A percentile compares a stretch with the other conserved stretches of the same genome.
These are phyloP conservation scores for Pogonognathellus flavescens DNA, from an alignment of 1,140 invertebrate species.

Conservation along the genomic window DNA sequence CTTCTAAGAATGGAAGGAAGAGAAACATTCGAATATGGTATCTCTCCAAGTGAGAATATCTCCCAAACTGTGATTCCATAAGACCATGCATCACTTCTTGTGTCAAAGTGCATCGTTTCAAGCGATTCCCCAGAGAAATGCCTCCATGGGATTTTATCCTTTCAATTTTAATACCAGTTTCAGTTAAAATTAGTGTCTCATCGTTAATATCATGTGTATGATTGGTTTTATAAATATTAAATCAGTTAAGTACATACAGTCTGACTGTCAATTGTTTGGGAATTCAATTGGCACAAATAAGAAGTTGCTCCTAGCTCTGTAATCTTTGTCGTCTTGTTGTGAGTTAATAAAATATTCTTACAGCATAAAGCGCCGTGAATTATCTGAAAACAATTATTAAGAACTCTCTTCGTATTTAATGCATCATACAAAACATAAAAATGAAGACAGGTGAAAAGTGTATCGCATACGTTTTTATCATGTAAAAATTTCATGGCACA, in stretches of 20 bases:
- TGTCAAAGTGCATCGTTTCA: constrained; percentile 75
- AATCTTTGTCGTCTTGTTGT: constrained; percentile 38
- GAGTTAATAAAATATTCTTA: constrained; percentile 41
- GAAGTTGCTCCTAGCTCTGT: constrained; percentile 21
- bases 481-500: constrained; percentile 39
- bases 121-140: neutral
- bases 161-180: neutral
- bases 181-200: too few species aligned
- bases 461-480: neutral
- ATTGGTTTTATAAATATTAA: too few species aligned
- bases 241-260: too few species aligned
- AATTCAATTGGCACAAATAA: neutral
- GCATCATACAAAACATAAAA: too few species aligned
- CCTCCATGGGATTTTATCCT: neutral
- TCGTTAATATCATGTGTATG: too few species aligned
- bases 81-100: constrained; percentile 93
- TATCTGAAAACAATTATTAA: neutral
- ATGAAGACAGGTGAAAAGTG: too few species aligned
- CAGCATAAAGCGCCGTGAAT: constrained; percentile 36
- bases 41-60: constrained; percentile 85
- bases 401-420: neutral
- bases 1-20: neutral
- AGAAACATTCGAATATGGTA: neutral
- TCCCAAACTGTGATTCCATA: constrained; percentile 96
- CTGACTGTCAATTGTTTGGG: too few species aligned